Evolutionary conservation across 2,888 invertebrate species (phyloP).

Genomic region (Drosophila atripex): DNA sequence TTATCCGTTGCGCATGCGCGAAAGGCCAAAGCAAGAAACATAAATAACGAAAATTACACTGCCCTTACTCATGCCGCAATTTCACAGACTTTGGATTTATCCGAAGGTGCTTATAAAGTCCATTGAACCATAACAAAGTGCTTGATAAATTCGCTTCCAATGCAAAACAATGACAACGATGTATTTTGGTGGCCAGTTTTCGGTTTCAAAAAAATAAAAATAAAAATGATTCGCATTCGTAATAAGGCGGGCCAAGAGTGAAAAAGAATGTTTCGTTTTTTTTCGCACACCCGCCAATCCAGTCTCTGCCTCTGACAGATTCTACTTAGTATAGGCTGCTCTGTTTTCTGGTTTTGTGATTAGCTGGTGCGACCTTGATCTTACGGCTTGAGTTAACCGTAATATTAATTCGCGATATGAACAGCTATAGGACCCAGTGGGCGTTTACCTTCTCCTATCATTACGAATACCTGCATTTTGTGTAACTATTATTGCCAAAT

Average conservation of each 20-base stretch:
- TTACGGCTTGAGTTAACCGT: constrained; percentile 26
- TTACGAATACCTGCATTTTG: constrained; percentile 1
- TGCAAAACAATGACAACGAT: constrained; percentile 32
- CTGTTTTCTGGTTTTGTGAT: constrained; percentile 20
- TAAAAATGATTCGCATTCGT: constrained; percentile 17
- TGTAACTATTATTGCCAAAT: constrained; percentile 23
- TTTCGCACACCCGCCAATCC: constrained; percentile 27
- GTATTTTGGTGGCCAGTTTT: constrained; percentile 33
- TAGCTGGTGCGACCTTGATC: constrained; percentile 39
- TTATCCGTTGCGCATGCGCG: constrained; percentile 26
- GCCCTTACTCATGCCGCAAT: constrained; percentile 1
- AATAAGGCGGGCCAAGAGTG: constrained; percentile 20
- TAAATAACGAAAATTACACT: constrained; percentile 13
- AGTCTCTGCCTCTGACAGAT: constrained; percentile 12
- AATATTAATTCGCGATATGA: constrained; percentile 35
- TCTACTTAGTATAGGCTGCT: constrained; percentile 11
- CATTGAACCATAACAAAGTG: constrained; percentile 52
- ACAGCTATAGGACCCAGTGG: constrained; percentile 41
- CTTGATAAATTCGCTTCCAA: constrained; percentile 27
- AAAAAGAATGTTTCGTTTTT: constrained; percentile 21
- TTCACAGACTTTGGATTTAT: constrained; percentile 11
- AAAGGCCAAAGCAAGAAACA: constrained; percentile 23
- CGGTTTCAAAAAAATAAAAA: constrained; percentile 6
- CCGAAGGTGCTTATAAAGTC: constrained; percentile 30
- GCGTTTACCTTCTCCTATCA: constrained; percentile 12